Conservation (phyloP, 2,888 invertebrate genomes). For the Pyrgus malvae region DNA sequence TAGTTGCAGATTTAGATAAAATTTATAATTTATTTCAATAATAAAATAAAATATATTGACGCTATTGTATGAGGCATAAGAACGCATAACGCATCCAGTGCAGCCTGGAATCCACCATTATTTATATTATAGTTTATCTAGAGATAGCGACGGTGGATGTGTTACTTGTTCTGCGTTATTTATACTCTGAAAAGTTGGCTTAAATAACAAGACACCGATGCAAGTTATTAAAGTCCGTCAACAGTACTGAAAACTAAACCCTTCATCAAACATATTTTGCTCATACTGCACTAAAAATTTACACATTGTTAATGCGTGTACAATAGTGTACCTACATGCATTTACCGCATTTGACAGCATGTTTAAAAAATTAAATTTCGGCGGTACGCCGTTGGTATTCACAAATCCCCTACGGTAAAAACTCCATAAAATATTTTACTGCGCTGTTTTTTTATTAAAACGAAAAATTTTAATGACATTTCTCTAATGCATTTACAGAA, state of each 20-base stretch:
- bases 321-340: too few relatives aligned
- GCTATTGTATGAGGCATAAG: too few relatives aligned
- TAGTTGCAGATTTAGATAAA: too few relatives aligned
- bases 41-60: background rate
- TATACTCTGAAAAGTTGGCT: conserved; percentile 22
- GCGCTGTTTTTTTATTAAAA: background rate
- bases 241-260: too few relatives aligned
- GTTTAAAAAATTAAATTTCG: background rate
- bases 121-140: conserved; percentile 25
- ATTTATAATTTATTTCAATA: too few relatives aligned
- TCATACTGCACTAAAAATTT: background rate
- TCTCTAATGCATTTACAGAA: background rate
- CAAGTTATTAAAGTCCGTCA: conserved; percentile 17
- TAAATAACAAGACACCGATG: conserved; percentile 16
- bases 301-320: too few relatives aligned
- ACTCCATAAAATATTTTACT: background rate
- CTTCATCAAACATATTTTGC: too few relatives aligned
- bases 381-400: background rate
- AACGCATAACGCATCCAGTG: background rate
- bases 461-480: background rate
- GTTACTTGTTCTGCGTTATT: conserved; percentile 19
- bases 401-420: background rate
- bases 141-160: conserved; percentile 13
- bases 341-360: too few relatives aligned
- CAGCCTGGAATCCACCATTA: conserved; percentile 9